Base-by-base conservation (phyloP, 2,113 vertebrate species). In the Oplegnathus fasciatus region DNA sequence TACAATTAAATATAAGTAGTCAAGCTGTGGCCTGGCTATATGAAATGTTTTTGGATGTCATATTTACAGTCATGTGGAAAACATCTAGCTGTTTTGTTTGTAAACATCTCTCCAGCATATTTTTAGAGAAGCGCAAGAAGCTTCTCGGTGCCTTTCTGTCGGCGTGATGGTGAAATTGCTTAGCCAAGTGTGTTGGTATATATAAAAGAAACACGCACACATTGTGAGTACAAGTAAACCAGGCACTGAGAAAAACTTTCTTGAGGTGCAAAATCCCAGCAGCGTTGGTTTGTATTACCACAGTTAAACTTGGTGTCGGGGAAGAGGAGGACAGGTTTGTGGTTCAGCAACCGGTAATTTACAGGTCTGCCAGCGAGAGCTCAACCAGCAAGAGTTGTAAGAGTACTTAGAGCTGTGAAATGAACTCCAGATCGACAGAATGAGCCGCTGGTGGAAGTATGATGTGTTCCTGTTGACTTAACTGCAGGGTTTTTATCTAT, bases 381-480 rank as follows among this genome's bases (percentile, higher is more conserved):
- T 86, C 72, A 76, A 79, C 61, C 67, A 62, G 61, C 52, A 73
- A 67, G 17, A 84, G 65, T 66, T 87, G 64, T 71, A 75, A 68
- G 48, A 80, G 57, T 81, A 82, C 83, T 69, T 66, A 75, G 18
- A 80, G 82, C 61, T 87, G 67, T 88, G 89, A 90, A 90, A 89
- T 88, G 60, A 80, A 80, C 66, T 84, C 61, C 75, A 8, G 67
- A 83, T 75, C 58, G 13, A 76, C 58, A 66, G 73, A 88, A 83
- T 60, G 61, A 86, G 68, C 73, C 44, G 65, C 72, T 2, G 48
- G 84, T 92, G 81, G 69, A 83, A 87, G 58, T 55, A 22, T 52
- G 85, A 88, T 90, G 78, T 78, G 58, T 87, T 85, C 61, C 69
- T 93, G 78, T 94, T 93, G 85, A 90, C 85, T 90, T 87, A 78